Evolutionary conservation across 2,888 invertebrate species (phyloP).

Genomic region (Fragum sueziense): DNA sequence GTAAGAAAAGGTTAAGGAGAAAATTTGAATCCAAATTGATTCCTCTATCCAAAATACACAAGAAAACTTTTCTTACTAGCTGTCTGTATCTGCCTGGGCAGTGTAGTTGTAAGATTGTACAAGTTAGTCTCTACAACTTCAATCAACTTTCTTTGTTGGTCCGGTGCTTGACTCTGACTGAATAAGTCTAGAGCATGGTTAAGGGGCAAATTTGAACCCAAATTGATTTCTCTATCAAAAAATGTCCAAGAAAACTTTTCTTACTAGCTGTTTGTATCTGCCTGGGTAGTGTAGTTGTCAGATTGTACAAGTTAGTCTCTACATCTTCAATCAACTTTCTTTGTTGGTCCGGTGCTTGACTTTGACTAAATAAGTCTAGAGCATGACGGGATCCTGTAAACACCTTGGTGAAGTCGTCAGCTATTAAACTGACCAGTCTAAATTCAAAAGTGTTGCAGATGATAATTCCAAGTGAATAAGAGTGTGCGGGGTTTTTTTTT

Average conservation of each 20-base stretch:
- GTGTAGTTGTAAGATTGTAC: slow-evolving; percentile 69
- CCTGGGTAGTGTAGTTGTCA: slow-evolving; percentile 74
- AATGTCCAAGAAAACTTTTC: too few relatives aligned
- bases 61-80: too few relatives aligned
- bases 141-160: slow-evolving; percentile 66
- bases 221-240: too few relatives aligned
- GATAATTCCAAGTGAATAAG: too few relatives aligned
- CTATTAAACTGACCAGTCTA: slow-evolving; percentile 71
- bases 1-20: too few relatives aligned
- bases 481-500: too few relatives aligned
- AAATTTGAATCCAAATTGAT: too few relatives aligned
- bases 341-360: slow-evolving; percentile 60
- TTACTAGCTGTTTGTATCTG: slow-evolving; percentile 74
- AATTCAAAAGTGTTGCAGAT: too few relatives aligned
- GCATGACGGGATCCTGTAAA: slow-evolving; percentile 64
- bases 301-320: slow-evolving; percentile 74
- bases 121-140: slow-evolving; percentile 77
- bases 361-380: slow-evolving; percentile 66
- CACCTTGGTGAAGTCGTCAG: slow-evolving; percentile 73
- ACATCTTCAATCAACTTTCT: slow-evolving; percentile 72
- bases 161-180: slow-evolving; percentile 58
- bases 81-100: slow-evolving; percentile 75
- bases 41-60: too few relatives aligned
- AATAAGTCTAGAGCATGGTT: slow-evolving; percentile 69
- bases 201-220: too few relatives aligned